Base-by-base conservation (phyloP, 2,888 invertebrate genomes). In the Anoncus sp. region DNA sequence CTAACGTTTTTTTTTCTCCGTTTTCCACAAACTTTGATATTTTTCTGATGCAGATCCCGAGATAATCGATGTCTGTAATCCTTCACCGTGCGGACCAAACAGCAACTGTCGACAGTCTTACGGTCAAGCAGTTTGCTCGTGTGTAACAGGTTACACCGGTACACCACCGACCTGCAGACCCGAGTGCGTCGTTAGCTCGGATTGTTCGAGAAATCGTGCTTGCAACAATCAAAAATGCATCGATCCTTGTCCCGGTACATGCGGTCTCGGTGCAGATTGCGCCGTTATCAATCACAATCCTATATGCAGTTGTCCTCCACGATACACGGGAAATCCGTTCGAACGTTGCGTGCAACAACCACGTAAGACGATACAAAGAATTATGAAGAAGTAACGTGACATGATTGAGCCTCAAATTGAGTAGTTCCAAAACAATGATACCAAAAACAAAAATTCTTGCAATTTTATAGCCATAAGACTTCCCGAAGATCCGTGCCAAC, bases 401-500 rank as follows among this genome's bases (percentile, higher is more conserved):
- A 16, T 16, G 16, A 9, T 16, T 45, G 5, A 4, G 38, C 2
- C 38, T 16, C 3, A 16, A 4, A 38, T 38, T 4, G 38, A 38
- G 2, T 38, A 10, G 5, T 38, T 38, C 10, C 2, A 10, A 10
- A 10, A 45, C n/a, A 16, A n/a, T n/a, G n/a, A n/a, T n/a, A n/a
- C n/a, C n/a, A n/a, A n/a, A n/a, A n/a, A n/a, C n/a, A n/a, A n/a
- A n/a, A 31, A 31, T n/a, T 27, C 51, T 24, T 70, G 10, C 1
- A 20, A 47, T 47, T 40, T 77, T 89, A 82, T 81, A 86, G 91
- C 88, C 81, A 87, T 88, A 85, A 77, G 82, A 45, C 83, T 85
- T n/a, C 84, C 87, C 57, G 84, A 81, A 65, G 83, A 93, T 81
- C 94, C 94, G 4, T 95, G 95, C 82, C 95, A 96, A 87, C 96